phyloP scores from a whole-genome alignment of 2,888 invertebrate species.

The Microctonus hyperodae region DNA sequence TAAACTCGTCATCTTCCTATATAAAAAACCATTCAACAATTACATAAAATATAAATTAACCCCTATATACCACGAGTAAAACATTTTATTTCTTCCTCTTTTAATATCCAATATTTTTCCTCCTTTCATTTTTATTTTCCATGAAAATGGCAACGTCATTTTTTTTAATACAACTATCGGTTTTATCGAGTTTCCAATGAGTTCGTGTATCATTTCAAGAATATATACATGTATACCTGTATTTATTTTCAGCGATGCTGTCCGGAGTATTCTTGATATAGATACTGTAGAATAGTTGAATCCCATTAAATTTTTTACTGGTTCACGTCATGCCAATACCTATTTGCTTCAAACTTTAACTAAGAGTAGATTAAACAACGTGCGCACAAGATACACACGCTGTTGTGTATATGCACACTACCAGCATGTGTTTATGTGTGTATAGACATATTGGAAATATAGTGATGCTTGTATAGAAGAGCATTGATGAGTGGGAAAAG shows the following conservation, averaged over 20 bases:
- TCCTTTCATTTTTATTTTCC: not conserved
- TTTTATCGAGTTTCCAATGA: not conserved
- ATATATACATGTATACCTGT: not conserved
- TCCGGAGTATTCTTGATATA: slow-evolving; percentile 4
- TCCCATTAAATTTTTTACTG: not conserved
- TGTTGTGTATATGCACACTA: slow-evolving; percentile 1
- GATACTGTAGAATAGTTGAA: not conserved
- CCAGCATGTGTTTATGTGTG: slow-evolving; percentile 2
- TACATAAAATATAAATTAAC: not conserved
- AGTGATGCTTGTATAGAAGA: too few species aligned
- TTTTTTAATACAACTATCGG: not conserved
- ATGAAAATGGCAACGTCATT: not conserved
- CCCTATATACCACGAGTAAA: not conserved
- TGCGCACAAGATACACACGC: not conserved
- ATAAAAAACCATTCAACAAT: not conserved
- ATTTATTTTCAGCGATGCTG: not conserved
- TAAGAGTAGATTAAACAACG: slow-evolving; percentile 13
- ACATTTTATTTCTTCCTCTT: too few species aligned
- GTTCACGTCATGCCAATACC: not conserved
- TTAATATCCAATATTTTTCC: too few species aligned
- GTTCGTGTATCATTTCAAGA: too few species aligned
- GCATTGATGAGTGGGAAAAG: slow-evolving; percentile 7
- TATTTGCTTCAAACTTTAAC: slow-evolving; percentile 7
- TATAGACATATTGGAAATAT: not conserved
- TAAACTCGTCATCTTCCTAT: not conserved